phyloP scores from a whole-genome alignment of 2,797 vertebrate genomes.

The Phalloptychus januarius region DNA sequence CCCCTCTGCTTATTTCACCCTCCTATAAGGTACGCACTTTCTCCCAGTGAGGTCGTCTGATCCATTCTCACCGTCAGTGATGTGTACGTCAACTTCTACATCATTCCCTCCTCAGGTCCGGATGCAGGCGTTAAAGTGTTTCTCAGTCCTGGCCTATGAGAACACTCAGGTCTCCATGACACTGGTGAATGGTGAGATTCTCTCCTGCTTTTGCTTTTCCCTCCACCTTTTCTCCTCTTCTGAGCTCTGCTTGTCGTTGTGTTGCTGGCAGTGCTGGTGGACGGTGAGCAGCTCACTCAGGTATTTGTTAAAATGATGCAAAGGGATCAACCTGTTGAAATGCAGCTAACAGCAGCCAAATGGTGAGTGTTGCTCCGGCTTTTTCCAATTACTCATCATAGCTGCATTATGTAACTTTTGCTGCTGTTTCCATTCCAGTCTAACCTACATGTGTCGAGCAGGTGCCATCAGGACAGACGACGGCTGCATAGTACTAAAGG shows the following conservation, averaged over 20 bases:
- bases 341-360: slow-evolving; percentile 99
- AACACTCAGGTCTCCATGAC: slow-evolving; percentile 97
- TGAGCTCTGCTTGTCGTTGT: slow-evolving; percentile 7
- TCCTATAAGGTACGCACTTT: slow-evolving; percentile 89
- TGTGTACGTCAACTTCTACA: background rate
- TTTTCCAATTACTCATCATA: no score
- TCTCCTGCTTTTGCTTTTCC: background rate
- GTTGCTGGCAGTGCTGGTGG: slow-evolving; percentile 87
- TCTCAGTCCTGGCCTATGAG: slow-evolving; percentile 97
- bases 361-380: slow-evolving; percentile 81
- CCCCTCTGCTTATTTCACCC: slow-evolving; percentile 90
- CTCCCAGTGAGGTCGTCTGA: no score
- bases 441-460: slow-evolving; percentile 99
- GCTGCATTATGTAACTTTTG: background rate
- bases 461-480: slow-evolving; percentile 95
- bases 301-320: slow-evolving; percentile 99
- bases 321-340: slow-evolving; percentile 97
- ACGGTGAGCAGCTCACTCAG: slow-evolving; percentile 93
- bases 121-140: slow-evolving; percentile 98
- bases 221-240: background rate
- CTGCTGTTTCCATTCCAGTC: slow-evolving; percentile 79
- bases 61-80: background rate
- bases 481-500: slow-evolving; percentile 92
- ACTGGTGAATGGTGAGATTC: slow-evolving; percentile 92
- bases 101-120: slow-evolving; percentile 83